These are phyloP conservation scores for Microhierax caerulescens DNA, from an alignment of 2,797 vertebrate genomes.

Conservation along the genomic window DNA sequence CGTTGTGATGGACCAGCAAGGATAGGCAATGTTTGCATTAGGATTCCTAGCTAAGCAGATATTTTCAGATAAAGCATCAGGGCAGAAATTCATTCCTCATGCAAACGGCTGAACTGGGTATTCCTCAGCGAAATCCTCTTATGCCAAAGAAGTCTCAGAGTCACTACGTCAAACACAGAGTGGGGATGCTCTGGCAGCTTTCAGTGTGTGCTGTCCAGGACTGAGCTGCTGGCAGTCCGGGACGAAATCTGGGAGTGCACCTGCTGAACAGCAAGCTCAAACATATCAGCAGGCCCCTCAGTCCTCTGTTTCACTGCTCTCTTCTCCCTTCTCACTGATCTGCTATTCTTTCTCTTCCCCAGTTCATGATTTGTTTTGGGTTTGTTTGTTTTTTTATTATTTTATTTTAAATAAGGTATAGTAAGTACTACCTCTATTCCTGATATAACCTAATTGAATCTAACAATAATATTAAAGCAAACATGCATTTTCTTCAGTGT, in stretches of 20 bases:
- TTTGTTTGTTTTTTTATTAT: too few relatives aligned
- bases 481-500: neutral
- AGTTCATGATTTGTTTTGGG: neutral
- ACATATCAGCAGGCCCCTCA: neutral
- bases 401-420: neutral
- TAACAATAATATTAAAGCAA: neutral
- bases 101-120: neutral
- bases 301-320: neutral
- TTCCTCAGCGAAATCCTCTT: neutral
- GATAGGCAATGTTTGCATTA: neutral
- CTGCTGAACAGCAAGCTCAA: neutral
- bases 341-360: neutral
- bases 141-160: neutral
- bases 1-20: neutral
- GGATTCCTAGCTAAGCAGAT: neutral
- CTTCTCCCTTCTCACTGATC: neutral
- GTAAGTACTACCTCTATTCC: neutral
- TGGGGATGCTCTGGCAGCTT: neutral
- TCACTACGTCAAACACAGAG: neutral
- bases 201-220: neutral
- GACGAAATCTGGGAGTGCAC: neutral
- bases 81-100: neutral
- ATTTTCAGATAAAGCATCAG: neutral
- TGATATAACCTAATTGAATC: neutral
- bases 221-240: neutral